Conservation (phyloP, 2,888 invertebrate species). For the Synergus itoensis region DNA sequence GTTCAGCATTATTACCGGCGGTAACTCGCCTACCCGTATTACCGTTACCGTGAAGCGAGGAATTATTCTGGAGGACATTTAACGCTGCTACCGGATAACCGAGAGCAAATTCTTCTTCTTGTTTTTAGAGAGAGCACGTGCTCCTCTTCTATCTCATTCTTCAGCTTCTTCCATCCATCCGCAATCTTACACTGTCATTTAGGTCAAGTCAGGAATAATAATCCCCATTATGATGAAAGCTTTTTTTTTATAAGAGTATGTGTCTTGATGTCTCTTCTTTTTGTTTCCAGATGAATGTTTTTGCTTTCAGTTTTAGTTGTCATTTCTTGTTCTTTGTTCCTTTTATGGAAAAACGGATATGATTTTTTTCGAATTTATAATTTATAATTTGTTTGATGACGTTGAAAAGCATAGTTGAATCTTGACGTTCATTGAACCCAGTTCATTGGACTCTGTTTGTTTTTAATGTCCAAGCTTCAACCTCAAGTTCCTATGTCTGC, state of each 20-base stretch:
- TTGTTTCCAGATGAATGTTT: neutral
- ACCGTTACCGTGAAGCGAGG: constrained; percentile 59
- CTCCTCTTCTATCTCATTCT: constrained; percentile 30
- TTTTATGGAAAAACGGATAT: neutral
- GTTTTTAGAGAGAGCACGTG: constrained; percentile 28
- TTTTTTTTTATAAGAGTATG: constrained; percentile 1
- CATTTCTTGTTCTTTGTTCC: neutral
- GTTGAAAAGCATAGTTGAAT: neutral
- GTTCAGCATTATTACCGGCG: constrained; percentile 62
- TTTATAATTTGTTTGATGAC: neutral
- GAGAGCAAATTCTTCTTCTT: constrained; percentile 19
- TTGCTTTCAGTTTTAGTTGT: neutral
- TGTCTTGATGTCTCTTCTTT: neutral
- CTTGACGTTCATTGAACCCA: neutral
- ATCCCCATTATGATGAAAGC: constrained; percentile 20
- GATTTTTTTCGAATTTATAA: neutral
- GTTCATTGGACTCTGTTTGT: neutral
- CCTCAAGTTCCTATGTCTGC: neutral
- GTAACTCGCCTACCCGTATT: constrained; percentile 49
- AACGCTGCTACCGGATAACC: constrained; percentile 35
- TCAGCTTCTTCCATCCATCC: constrained; percentile 12
- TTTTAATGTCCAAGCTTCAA: neutral
- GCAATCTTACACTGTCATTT: constrained; percentile 31
- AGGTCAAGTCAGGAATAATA: constrained; percentile 5
- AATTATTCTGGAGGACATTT: constrained; percentile 36